Conservation (phyloP, 2,888 invertebrate genomes). For the Choristoneura rosaceana region DNA sequence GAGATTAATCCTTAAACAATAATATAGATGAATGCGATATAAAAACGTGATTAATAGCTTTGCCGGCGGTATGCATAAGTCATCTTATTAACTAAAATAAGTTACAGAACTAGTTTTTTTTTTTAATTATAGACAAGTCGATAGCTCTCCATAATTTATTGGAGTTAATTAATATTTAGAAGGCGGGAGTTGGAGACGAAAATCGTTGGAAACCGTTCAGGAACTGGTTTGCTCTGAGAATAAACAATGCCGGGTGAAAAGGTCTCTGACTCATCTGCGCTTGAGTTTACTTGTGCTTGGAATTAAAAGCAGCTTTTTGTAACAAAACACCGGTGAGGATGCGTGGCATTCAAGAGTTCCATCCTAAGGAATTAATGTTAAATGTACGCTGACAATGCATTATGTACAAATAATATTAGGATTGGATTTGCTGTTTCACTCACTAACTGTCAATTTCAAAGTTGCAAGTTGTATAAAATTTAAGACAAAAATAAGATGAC, state of each 20-base stretch:
- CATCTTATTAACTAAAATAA: constrained; percentile 16
- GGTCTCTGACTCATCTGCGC: constrained; percentile 77
- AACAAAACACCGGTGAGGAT: constrained; percentile 12
- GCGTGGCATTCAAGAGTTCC: not conserved
- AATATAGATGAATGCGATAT: constrained; percentile 1
- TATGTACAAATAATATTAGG: no score
- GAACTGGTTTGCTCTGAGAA: constrained; percentile 72
- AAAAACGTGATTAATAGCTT: constrained; percentile 23
- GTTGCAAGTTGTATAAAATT: no score
- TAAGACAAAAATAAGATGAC: no score
- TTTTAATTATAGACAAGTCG: constrained; percentile 24
- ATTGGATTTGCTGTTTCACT: no score
- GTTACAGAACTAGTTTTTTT: constrained; percentile 30
- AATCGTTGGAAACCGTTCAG: constrained; percentile 69
- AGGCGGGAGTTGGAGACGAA: constrained; percentile 55
- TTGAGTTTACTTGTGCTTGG: constrained; percentile 64
- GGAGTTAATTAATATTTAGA: constrained; percentile 64
- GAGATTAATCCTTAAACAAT: constrained; percentile 17
- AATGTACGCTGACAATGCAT: no score
- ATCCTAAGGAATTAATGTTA: not conserved
- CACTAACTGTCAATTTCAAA: no score
- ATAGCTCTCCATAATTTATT: constrained; percentile 19
- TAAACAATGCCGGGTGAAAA: constrained; percentile 77
- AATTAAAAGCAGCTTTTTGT: constrained; percentile 58
- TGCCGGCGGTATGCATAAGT: constrained; percentile 8